Percentiles rank a stretch among this genome's conserved stretches.
These are phyloP conservation scores for Sesia bembeciformis DNA, from an alignment of 2,888 invertebrate species.

Conservation along the genomic window DNA sequence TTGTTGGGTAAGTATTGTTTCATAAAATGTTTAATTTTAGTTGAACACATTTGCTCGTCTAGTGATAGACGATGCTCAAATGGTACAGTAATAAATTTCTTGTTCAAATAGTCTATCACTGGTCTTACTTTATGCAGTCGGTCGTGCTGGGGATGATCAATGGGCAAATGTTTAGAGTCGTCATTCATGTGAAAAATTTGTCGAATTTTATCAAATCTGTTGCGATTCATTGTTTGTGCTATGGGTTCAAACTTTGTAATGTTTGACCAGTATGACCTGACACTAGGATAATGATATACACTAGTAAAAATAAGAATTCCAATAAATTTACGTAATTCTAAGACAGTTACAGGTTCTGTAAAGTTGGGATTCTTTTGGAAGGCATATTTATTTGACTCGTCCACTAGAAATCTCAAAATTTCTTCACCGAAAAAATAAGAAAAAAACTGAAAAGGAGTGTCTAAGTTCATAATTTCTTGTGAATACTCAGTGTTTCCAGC, in stretches of 20 bases:
- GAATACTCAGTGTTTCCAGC: no score
- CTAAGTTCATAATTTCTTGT: no score
- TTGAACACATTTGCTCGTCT: slow-evolving; percentile 24
- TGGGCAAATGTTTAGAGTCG: slow-evolving; percentile 17
- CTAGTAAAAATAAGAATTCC: slow-evolving; percentile 21
- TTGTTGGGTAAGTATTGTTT: no score
- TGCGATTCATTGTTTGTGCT: slow-evolving; percentile 12
- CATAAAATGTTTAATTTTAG: no score
- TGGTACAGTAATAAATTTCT: slow-evolving; percentile 21
- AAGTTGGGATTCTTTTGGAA: slow-evolving; percentile 20
- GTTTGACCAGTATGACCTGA: slow-evolving; percentile 14
- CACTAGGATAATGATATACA: no score
- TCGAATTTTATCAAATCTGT: slow-evolving; percentile 19
- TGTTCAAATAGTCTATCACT: slow-evolving; percentile 20
- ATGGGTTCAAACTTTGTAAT: slow-evolving; percentile 12
- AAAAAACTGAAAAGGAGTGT: slow-evolving; percentile 26
- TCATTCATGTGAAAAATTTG: slow-evolving; percentile 22
- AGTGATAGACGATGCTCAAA: slow-evolving; percentile 23
- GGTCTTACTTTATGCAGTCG: slow-evolving; percentile 20
- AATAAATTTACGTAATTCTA: no score
- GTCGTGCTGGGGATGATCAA: slow-evolving; percentile 17
- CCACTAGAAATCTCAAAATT: slow-evolving; percentile 16
- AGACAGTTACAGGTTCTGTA: no score
- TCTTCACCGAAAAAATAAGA: slow-evolving; percentile 22
- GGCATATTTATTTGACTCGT: slow-evolving; percentile 18